These are phyloP conservation scores for Pteruthius melanotis DNA, from an alignment of 2,113 vertebrate genomes.

Conservation along the genomic window DNA sequence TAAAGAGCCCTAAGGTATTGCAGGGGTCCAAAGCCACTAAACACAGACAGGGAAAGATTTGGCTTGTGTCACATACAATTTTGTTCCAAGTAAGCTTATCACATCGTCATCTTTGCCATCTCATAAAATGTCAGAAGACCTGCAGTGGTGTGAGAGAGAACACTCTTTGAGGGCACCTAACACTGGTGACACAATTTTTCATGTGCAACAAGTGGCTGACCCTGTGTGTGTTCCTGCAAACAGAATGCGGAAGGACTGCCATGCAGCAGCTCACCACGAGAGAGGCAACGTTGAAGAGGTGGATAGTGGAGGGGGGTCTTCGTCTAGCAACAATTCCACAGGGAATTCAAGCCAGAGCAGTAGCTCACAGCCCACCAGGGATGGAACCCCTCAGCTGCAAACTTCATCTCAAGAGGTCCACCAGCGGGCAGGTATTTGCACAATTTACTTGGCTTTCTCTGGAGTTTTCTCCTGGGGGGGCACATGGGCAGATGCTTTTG, in stretches of 20 bases:
- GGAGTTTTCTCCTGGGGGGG: not conserved
- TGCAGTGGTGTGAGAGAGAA: not conserved
- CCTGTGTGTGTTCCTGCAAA: not conserved
- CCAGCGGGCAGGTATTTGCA: conserved; percentile 70
- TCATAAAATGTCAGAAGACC: not conserved
- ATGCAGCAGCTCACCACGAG: conserved; percentile 82
- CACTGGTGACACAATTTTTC: not conserved
- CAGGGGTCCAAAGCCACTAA: not conserved
- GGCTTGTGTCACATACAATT: not conserved
- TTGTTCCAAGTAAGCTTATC: not conserved
- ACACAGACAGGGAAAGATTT: not conserved
- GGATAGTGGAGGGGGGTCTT: conserved; percentile 74
- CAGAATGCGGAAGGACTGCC: conserved; percentile 92
- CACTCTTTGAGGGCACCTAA: not conserved
- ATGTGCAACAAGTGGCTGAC: not conserved
- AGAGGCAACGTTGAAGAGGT: conserved; percentile 83
- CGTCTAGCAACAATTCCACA: conserved; percentile 70
- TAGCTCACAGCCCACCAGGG: conserved; percentile 77
- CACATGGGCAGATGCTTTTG: not conserved
- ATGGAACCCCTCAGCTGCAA: conserved; percentile 72
- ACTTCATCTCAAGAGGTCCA: conserved; percentile 66
- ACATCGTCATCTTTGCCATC: not conserved
- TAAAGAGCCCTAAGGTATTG: not conserved
- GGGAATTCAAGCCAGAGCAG: conserved; percentile 83
- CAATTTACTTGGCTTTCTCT: not conserved